Base-by-base conservation (phyloP, 2,888 invertebrate species). In the Opisthograptis luteolata region DNA sequence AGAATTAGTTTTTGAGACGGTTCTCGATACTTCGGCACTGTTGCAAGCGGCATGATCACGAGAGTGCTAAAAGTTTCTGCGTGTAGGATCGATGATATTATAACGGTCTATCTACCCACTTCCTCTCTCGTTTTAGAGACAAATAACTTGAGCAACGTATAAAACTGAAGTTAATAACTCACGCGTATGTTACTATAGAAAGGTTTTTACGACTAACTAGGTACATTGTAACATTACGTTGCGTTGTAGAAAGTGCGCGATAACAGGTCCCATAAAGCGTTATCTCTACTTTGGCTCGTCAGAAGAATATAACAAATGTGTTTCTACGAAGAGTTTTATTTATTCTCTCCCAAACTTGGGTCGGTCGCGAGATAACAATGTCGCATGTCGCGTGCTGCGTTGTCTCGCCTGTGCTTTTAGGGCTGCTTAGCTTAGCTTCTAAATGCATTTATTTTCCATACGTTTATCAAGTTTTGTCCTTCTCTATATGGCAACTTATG, bases 271-370 rank as follows among this genome's bases (percentile, higher is more conserved):
- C 84, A 84, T 87, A 86, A 84, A 85, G 79, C 74, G 79, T 86
- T 87, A 89, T 88, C 88, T 76, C 69, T 61, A 70, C 74, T 66
- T 72, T 73, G 74, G 69, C 71, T 76, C 78, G 69, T 69, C 73
- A 76, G 79, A 84, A 87, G 82, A 85, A 87, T 83, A 88, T 87
- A 86, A 82, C 84, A 84, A 83, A 86, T 84, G 34, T 81, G 72
- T 79, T 89, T 89, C 88, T 86, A 83, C 81, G 87, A 87, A 88
- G 68, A 76, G 72, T 45, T 51, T 44, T 45, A 87, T 86, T 87
- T 87, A 81, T 86, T 82, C 83, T 82, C 77, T 78, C 77, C 85
- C 78, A 79, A 84, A 84, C 77, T 77, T 76, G 78, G 72, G 27
- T 27, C 31, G 37, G 14, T 25, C 41, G 35, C 67, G 72, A 85